phyloP scores from a whole-genome alignment of 2,797 vertebrate species.

The Uromys caudimaculatus region DNA sequence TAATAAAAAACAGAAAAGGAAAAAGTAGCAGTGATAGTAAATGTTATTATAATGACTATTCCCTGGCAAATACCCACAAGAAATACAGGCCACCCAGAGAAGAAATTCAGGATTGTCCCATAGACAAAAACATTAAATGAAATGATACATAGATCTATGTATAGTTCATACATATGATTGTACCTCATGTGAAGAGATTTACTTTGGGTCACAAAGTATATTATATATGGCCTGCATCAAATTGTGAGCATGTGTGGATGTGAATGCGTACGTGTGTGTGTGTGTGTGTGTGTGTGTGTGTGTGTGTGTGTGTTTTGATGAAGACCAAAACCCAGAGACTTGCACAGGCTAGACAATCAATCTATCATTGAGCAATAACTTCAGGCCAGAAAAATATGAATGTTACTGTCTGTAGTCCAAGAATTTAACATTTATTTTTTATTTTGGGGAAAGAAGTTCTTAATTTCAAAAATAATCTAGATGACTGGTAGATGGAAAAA shows the following conservation, averaged over 20 bases:
- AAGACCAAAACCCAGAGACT: not conserved
- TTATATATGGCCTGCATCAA: not conserved
- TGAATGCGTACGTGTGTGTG: not conserved
- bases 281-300: not conserved
- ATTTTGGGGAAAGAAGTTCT: not conserved
- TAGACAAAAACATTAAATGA: not conserved
- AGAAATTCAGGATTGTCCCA: not conserved
- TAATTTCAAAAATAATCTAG: conserved; percentile 40
- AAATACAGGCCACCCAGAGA: not conserved
- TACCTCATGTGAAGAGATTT: not conserved
- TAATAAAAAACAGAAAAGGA: conserved; percentile 53
- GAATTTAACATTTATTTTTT: not conserved
- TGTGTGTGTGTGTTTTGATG: not conserved
- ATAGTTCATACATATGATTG: not conserved
- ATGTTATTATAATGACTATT: conserved; percentile 51
- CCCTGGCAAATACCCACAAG: conserved; percentile 17
- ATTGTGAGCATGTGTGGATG: not conserved
- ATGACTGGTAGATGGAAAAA: not conserved
- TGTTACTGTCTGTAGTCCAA: conserved; percentile 1
- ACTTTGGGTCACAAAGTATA: not conserved
- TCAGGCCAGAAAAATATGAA: conserved; percentile 5
- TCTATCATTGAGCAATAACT: not conserved
- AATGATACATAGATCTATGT: not conserved
- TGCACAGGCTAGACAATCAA: not conserved
- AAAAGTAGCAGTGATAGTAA: conserved; percentile 9